phyloP scores from a whole-genome alignment of 2,797 vertebrate genomes.

The Rhynchotus rufescens region DNA sequence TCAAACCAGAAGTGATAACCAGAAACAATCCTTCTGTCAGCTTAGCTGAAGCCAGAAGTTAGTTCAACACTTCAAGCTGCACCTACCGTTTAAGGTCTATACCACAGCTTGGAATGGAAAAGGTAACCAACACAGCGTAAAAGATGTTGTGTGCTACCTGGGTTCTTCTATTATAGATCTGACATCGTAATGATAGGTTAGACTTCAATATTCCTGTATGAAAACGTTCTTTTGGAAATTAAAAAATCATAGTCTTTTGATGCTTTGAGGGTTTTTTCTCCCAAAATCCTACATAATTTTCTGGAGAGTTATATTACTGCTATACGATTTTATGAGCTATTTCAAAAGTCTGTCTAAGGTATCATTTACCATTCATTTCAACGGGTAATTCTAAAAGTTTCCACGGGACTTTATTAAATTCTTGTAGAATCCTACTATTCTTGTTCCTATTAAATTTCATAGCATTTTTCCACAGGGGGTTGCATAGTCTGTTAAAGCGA shows the following conservation, averaged over 20 bases:
- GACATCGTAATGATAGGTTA: conserved; percentile 14
- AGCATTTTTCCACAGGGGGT: conserved; percentile 36
- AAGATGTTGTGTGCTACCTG: background rate
- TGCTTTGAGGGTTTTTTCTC: background rate
- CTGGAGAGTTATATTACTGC: background rate
- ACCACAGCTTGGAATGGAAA: conserved; percentile 35
- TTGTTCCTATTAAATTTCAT: conserved; percentile 27
- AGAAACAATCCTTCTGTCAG: background rate
- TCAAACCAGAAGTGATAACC: conserved; percentile 7
- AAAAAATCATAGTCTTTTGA: background rate
- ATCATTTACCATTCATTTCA: conserved; percentile 5
- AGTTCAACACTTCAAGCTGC: background rate
- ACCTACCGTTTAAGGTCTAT: background rate
- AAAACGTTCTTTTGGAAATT: conserved; percentile 37
- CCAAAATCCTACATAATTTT: background rate
- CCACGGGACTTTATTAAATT: conserved; percentile 19
- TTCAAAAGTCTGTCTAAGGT: background rate
- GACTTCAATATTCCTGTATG: background rate
- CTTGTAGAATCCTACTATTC: background rate
- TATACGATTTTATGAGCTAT: background rate
- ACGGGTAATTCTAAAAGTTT: conserved; percentile 35
- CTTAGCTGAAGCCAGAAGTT: conserved; percentile 8
- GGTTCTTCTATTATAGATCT: conserved; percentile 20
- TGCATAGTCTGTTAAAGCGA: conserved; percentile 37
- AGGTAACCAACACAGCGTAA: background rate